Base-by-base conservation (phyloP, 1,140 invertebrate species). In the Melitaea cinxia region DNA sequence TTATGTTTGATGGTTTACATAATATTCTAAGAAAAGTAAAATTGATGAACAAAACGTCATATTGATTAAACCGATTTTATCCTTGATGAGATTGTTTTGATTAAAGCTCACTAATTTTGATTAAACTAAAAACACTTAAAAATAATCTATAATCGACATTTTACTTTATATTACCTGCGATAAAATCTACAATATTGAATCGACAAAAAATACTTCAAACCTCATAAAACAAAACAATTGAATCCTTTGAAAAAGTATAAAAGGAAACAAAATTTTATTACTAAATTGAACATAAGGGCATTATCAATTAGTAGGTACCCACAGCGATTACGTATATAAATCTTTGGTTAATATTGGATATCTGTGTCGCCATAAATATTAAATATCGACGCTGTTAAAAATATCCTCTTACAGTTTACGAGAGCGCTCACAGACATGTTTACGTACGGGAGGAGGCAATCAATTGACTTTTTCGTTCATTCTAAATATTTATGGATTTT, bases 321-420 rank as follows among this genome's bases (percentile, higher is more conserved):
- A 73, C 68, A 65, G 71, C 68, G 72, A 78, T 81, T 77, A 82
- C 73, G 74, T 78, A 76, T 82, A 85, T 85, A 88, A 90, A 88
- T 88, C 82, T 67, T 73, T 69, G 35, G 72, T 73, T 85, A 78
- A 88, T 90, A 88, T 90, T 88, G 88, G 83, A 84, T 90, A 83
- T 85, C 80, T 73, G 78, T 84, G 75, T 86, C 83, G 74, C 79
- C 79, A 90, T 90, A 90, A 90, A 90, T 90, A 88, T 90, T 90
- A 88, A 88, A 88, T 90, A 90, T 90, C 85, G 80, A 80, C 70
- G 80, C 79, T 69, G 77, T 88, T 87, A 88, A 86, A 87, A 86
- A 88, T 90, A 90, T 90, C 87, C 77, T 68, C 80, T 90, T 90
- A 90, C 88, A 87, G 72, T 89, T 90, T 90, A 90, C 77, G 88